phyloP scores from a whole-genome alignment of 2,797 vertebrate genomes.

The Anabacerthia variegaticeps region DNA sequence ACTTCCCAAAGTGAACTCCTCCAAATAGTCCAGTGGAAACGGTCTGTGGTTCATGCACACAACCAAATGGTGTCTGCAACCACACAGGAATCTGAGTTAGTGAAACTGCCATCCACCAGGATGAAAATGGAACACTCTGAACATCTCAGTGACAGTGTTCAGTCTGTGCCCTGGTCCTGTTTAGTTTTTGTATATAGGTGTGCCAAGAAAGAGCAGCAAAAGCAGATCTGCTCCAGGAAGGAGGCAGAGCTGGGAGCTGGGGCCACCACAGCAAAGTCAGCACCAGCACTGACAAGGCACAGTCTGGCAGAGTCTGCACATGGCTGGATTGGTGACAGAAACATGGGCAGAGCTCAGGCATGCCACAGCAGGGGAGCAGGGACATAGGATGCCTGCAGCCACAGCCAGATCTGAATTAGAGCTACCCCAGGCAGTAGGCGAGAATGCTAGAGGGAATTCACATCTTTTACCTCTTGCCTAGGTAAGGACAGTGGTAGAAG shows the following conservation, averaged over 20 bases:
- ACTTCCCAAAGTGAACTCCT: not conserved
- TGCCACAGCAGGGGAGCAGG: not conserved
- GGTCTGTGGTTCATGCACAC: not conserved
- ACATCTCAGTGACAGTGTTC: not conserved
- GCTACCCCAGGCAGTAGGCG: too few species aligned
- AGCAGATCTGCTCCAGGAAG: not conserved
- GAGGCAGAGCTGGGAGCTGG: not conserved
- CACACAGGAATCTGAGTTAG: not conserved
- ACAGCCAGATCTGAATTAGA: not conserved
- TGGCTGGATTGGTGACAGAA: rapidly evolving
- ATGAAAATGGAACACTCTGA: not conserved
- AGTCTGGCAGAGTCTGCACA: not conserved
- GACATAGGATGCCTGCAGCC: not conserved
- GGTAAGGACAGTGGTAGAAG: not conserved
- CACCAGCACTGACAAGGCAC: rapidly evolving
- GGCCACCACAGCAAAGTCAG: not conserved
- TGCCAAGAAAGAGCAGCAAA: not conserved
- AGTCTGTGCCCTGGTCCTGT: not conserved
- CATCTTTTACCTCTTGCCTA: not conserved
- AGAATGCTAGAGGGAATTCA: not conserved
- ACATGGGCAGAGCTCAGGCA: not conserved
- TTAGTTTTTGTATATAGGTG: rapidly evolving
- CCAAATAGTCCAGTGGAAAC: rapidly evolving
- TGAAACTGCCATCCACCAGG: not conserved
- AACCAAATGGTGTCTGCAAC: not conserved